These are phyloP conservation scores for Sisor rabdophorus DNA, from an alignment of 2,113 vertebrate species.

Conservation along the genomic window DNA sequence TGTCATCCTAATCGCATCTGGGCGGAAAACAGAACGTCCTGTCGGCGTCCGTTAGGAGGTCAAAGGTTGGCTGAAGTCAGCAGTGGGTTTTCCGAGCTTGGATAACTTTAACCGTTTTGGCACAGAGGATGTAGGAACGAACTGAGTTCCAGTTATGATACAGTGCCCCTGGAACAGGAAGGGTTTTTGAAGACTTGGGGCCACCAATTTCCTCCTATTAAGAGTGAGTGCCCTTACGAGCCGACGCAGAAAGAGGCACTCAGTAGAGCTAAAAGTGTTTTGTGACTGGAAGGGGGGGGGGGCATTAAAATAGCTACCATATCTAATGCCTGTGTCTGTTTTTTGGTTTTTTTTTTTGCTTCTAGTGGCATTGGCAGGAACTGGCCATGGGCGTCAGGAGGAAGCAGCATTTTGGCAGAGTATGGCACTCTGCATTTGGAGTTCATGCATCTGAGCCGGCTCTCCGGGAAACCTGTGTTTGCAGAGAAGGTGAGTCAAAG, in stretches of 20 bases:
- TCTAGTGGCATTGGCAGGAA: constrained; percentile 89
- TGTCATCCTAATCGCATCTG: constrained; percentile 27
- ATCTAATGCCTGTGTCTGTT: not conserved
- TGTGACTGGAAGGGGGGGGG: not conserved
- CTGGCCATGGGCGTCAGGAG: constrained; percentile 97
- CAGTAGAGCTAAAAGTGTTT: not conserved
- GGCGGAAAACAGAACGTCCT: constrained; percentile 11
- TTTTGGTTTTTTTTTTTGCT: constrained; percentile 37
- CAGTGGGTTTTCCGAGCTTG: not conserved
- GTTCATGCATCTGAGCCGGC: constrained; percentile 88
- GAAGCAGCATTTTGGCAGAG: constrained; percentile 97
- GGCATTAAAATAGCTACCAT: constrained; percentile 3
- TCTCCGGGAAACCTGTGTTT: constrained; percentile 89
- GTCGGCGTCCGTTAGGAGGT: constrained; percentile 1
- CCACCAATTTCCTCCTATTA: not conserved
- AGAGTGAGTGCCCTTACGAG: not conserved
- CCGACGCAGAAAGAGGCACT: not conserved
- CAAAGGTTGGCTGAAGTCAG: constrained; percentile 3
- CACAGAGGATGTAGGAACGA: not conserved
- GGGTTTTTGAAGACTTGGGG: no score
- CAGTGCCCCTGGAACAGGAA: not conserved
- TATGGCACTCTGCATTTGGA: constrained; percentile 96
- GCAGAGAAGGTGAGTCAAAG: constrained; percentile 84
- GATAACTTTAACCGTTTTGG: not conserved
- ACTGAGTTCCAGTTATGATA: not conserved